Conservation (phyloP, 92 coral and sea anemone species). For the Bergia sp. region DNA sequence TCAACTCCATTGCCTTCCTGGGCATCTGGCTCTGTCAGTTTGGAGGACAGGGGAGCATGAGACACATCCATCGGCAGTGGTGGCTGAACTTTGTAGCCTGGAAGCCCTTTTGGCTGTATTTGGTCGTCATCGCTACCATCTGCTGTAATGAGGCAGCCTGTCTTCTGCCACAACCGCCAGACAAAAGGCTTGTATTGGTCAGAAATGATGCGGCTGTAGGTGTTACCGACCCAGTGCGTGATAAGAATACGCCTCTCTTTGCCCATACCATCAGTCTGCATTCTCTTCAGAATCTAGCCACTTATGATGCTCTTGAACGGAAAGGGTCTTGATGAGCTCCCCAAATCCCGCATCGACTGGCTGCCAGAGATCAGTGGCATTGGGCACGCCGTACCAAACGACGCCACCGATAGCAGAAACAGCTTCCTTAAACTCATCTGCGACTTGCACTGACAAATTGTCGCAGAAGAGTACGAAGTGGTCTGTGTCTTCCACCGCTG, state of each 20-base stretch:
- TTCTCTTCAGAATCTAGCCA: constrained; percentile 55
- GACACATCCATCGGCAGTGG: constrained; percentile 3
- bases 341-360: constrained; percentile 49
- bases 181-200: constrained; percentile 38
- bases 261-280: constrained; percentile 49
- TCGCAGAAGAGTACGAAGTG: constrained; percentile 33
- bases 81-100: constrained; percentile 28
- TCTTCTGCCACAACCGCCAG: constrained; percentile 48
- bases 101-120: constrained; percentile 48
- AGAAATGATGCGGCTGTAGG: constrained; percentile 27
- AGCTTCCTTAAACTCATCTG: constrained; percentile 47
- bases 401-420: constrained; percentile 26
- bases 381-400: constrained; percentile 54
- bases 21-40: background rate
- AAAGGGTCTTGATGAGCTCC: constrained; percentile 48
- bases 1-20: background rate
- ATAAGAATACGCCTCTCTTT: constrained; percentile 49
- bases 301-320: constrained; percentile 47
- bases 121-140: constrained; percentile 46
- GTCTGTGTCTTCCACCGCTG: background rate
- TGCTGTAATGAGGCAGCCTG: constrained; percentile 52
- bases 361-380: constrained; percentile 52
- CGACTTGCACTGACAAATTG: constrained; percentile 35
- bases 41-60: background rate
- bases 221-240: constrained; percentile 44